A percentile compares a stretch with the other conserved stretches of the same genome.
Conservation (phyloP, 2,888 invertebrate species). For the Temnothorax rugatulus region DNA sequence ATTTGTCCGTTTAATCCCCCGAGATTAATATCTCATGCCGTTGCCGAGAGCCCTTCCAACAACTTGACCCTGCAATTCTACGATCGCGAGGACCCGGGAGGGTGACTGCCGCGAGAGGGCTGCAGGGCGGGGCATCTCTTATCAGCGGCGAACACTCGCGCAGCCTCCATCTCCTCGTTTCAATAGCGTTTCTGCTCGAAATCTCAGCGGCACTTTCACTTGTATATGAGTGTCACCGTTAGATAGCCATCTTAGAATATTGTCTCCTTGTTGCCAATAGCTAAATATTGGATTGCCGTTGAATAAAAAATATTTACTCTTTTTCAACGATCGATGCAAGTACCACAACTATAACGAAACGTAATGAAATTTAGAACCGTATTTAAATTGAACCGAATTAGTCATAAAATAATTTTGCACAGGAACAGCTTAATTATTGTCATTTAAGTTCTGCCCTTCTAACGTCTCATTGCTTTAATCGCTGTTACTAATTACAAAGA, state of each 20-base stretch:
- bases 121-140: constrained; percentile 81
- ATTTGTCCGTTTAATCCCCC: constrained; percentile 79
- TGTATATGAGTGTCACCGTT: constrained; percentile 60
- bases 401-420: not conserved
- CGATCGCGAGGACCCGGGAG: constrained; percentile 61
- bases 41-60: constrained; percentile 67
- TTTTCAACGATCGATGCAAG: not conserved
- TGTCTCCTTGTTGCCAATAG: constrained; percentile 12
- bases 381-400: not conserved
- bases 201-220: constrained; percentile 59
- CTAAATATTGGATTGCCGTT: not conserved
- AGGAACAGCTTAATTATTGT: not conserved
- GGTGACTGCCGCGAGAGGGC: constrained; percentile 61
- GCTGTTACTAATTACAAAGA: not conserved
- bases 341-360: not conserved
- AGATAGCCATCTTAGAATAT: constrained; percentile 67
- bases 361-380: not conserved
- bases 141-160: constrained; percentile 82
- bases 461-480: not conserved
- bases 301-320: not conserved
- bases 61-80: constrained; percentile 77
- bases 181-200: constrained; percentile 59
- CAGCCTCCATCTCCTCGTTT: constrained; percentile 67
- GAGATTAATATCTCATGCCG: constrained; percentile 80
- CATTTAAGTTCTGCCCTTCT: not conserved